phyloP scores from a whole-genome alignment of 2,113 vertebrate species.

The Pongo pygmaeus region DNA sequence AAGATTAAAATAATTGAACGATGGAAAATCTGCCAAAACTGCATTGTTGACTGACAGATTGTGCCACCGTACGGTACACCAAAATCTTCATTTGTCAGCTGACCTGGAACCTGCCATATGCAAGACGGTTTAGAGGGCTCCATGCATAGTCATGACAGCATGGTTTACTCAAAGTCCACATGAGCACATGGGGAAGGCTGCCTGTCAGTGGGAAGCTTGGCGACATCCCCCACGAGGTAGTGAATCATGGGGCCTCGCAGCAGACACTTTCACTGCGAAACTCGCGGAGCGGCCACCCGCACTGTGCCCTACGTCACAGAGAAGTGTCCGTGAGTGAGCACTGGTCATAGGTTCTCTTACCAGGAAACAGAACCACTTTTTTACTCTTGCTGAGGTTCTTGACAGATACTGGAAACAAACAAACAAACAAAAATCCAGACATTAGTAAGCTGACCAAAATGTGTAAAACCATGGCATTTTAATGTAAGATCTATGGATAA shows the following conservation, averaged over 20 bases:
- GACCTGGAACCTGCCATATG: neutral
- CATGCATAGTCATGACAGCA: rapidly evolving
- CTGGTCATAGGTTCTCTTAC: neutral
- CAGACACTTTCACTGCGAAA: rapidly evolving
- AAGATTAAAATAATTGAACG: neutral
- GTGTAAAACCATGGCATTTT: neutral
- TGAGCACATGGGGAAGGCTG: rapidly evolving
- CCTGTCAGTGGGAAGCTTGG: rapidly evolving
- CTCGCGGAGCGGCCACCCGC: no score
- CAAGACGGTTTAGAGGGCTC: neutral
- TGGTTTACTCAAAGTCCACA: neutral
- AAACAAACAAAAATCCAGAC: neutral
- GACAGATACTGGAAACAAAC: conserved; percentile 5
- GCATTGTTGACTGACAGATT: neutral
- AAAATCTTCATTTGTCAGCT: neutral
- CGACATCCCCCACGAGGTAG: rapidly evolving
- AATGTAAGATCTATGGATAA: neutral
- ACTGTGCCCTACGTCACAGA: rapidly evolving
- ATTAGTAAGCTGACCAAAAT: neutral
- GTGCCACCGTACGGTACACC: rapidly evolving
- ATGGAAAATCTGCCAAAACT: neutral
- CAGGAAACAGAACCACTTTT: conserved; percentile 38
- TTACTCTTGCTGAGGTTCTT: conserved; percentile 53
- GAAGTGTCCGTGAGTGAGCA: rapidly evolving
- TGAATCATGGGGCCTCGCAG: rapidly evolving